These are phyloP conservation scores for Athalia rosae DNA, from an alignment of 2,888 invertebrate genomes.

Conservation along the genomic window DNA sequence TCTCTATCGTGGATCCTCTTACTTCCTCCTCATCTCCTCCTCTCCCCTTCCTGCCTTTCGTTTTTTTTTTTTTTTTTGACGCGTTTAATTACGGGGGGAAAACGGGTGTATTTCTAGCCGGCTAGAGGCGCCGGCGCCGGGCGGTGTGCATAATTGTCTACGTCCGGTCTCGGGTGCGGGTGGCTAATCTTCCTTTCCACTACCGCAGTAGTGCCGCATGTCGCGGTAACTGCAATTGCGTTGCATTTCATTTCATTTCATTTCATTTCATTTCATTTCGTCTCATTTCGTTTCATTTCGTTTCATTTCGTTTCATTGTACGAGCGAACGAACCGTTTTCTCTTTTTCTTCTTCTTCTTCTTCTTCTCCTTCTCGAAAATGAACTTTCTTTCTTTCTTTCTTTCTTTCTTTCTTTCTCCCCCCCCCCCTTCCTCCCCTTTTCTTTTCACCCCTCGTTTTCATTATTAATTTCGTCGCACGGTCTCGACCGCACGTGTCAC, in stretches of 20 bases:
- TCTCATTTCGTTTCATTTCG: too few relatives aligned
- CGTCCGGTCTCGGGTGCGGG: constrained; percentile 33
- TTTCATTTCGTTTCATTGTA: too few relatives aligned
- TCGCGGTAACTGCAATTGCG: too few relatives aligned
- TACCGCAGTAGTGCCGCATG: too few relatives aligned
- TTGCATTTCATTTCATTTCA: background rate
- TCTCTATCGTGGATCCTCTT: too few relatives aligned
- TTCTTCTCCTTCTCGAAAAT: background rate
- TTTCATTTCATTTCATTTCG: background rate
- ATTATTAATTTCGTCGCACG: too few relatives aligned
- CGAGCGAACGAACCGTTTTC: background rate
- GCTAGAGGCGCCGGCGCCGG: constrained; percentile 50
- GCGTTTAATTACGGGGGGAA: constrained; percentile 23
- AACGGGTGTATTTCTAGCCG: constrained; percentile 22
- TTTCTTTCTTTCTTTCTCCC: background rate
- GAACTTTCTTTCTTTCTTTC: too few relatives aligned
- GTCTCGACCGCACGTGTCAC: background rate
- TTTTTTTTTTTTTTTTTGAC: background rate
- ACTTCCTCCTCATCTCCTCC: too few relatives aligned
- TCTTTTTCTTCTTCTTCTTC: background rate
- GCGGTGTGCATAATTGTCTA: constrained; percentile 46
- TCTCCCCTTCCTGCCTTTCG: too few relatives aligned
- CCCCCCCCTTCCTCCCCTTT: background rate
- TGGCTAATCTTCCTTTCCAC: too few relatives aligned
- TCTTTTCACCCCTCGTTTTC: background rate